phyloP scores from a whole-genome alignment of 2,113 vertebrate species.

The Syngnathus floridae region DNA sequence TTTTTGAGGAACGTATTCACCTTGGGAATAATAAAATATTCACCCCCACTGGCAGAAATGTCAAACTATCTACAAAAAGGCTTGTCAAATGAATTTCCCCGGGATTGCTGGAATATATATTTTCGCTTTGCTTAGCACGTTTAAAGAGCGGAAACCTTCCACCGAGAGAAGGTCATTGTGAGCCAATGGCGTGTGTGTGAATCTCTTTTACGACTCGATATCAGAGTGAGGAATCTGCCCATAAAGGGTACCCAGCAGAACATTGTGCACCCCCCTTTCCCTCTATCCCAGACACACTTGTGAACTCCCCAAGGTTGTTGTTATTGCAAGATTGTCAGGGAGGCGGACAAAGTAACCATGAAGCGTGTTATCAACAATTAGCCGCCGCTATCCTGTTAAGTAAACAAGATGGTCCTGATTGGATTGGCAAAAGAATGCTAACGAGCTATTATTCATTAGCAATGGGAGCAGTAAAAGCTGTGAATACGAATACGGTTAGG shows the following conservation, averaged over 20 bases:
- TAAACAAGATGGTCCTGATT: background rate
- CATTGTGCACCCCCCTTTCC: background rate
- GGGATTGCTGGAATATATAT: background rate
- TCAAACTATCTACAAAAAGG: background rate
- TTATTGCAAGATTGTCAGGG: background rate
- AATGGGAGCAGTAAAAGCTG: too few species aligned
- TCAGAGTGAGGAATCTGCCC: conserved; percentile 2
- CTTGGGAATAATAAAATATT: background rate
- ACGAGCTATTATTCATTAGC: background rate
- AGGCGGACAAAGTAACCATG: background rate
- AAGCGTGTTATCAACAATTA: background rate
- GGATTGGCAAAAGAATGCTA: background rate
- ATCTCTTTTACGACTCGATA: background rate
- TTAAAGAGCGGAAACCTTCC: background rate
- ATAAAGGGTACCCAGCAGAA: background rate
- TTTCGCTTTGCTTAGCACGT: background rate
- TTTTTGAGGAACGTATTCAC: background rate
- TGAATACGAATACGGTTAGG: background rate
- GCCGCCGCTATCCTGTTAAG: background rate
- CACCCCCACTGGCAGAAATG: background rate
- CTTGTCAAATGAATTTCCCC: background rate
- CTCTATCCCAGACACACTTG: background rate
- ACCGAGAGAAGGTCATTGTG: background rate
- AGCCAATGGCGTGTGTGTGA: background rate
- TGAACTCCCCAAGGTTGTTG: background rate